Base-by-base conservation (phyloP, 2,113 vertebrate species). In the Bathybates hornii region DNA sequence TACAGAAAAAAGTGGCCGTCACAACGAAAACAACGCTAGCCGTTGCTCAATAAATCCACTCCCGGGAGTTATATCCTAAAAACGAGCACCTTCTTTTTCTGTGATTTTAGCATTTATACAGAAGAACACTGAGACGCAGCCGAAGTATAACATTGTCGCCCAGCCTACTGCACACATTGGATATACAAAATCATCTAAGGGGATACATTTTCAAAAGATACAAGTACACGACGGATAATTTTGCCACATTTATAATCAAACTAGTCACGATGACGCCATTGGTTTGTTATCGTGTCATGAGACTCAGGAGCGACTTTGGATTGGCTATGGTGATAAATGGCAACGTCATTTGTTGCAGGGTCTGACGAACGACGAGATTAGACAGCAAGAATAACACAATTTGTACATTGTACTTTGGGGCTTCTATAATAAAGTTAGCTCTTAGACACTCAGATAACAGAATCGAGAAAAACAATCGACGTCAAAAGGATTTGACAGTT, bases 291-390 rank as follows among this genome's bases (percentile, higher is more conserved):
- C 83, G 9, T 82, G 89, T 94, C 92, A 93, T 83, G 90, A 76
- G 94, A 91, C 84, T 27, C 1, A 12, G 12, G 11, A 27, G 57
- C 10, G 66, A 53, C 54, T 86, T 59, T 7, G 29, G 87, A 96
- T 95, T 95, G 95, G 96, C 83, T 89, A 81, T 24, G 48, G 14
- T 48, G 45, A 79, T 54, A 87, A 85, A 90, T 34, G 86, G 29
- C 83, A 81, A 95, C 94, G 96, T 95, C 96, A 96, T 92, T 94
- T 95, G 94, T 95, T 96, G 95, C 93, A 91, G 80, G 93, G 91
- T 78, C 45, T 78, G 73, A 78, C 73, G 73, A 78, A 19, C 73
- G 73, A 52, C 29, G 73, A n/a, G 16, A 78, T 78, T 52, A 78
- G 45, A 78, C 73, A n/a, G 16, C 71, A 52, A 52, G 27, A 78